Evolutionary conservation across 2,888 invertebrate species (phyloP).

Genomic region (Cheilosia vernalis): DNA sequence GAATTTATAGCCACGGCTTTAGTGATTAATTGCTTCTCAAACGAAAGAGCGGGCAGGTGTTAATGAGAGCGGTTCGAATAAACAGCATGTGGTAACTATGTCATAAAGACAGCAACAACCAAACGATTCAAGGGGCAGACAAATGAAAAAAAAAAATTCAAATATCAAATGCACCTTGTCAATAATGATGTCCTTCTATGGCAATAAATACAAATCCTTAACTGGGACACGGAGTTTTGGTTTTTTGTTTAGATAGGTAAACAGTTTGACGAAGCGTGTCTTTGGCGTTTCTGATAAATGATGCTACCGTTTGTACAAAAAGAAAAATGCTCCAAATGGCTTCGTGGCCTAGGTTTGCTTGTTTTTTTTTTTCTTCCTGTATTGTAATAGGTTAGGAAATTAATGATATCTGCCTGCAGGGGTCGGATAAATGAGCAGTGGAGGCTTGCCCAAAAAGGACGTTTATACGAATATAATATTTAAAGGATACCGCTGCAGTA

Average conservation of each 20-base stretch:
- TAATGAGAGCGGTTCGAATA: slow-evolving; percentile 60
- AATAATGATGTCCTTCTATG: slow-evolving; percentile 53
- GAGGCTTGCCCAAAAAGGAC: background rate
- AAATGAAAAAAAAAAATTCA: background rate
- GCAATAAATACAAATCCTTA: slow-evolving; percentile 57
- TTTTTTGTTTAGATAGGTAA: slow-evolving; percentile 26
- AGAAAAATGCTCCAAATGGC: slow-evolving; percentile 16
- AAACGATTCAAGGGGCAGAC: background rate
- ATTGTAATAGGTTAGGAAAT: background rate
- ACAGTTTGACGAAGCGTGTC: slow-evolving; percentile 59
- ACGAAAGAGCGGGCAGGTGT: slow-evolving; percentile 55
- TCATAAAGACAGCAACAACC: slow-evolving; percentile 27
- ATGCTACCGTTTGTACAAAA: slow-evolving; percentile 34
- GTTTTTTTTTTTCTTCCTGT: background rate
- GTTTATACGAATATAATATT: no score
- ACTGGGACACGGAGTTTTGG: slow-evolving; percentile 49
- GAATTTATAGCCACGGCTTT: slow-evolving; percentile 63
- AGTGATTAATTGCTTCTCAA: slow-evolving; percentile 61
- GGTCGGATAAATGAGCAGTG: background rate
- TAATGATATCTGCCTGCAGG: no score
- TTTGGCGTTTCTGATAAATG: slow-evolving; percentile 48
- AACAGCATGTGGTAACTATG: slow-evolving; percentile 53
- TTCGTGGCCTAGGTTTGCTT: background rate
- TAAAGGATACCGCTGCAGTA: no score
- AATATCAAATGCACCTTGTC: slow-evolving; percentile 43